Evolutionary conservation across 2,888 invertebrate genomes (phyloP).

Genomic region (Pseudolycoriella hygida): DNA sequence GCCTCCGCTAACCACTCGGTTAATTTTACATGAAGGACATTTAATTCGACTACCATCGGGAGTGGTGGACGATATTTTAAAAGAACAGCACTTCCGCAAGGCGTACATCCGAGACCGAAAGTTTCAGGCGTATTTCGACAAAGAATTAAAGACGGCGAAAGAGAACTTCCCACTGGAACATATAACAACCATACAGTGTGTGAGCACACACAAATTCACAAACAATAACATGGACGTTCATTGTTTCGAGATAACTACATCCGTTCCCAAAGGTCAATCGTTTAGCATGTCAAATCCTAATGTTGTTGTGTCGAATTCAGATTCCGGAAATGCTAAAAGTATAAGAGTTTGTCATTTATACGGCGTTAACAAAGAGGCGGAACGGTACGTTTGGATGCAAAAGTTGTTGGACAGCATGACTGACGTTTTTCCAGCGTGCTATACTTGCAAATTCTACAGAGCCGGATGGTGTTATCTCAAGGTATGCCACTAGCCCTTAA

Average conservation of each 20-base stretch:
- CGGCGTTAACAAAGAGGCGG: slow-evolving; percentile 29
- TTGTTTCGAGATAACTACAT: slow-evolving; percentile 26
- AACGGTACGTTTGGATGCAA: slow-evolving; percentile 52
- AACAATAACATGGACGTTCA: slow-evolving; percentile 27
- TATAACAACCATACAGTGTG: slow-evolving; percentile 27
- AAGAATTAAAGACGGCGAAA: slow-evolving; percentile 45
- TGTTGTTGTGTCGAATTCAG: slow-evolving; percentile 22
- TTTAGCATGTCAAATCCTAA: slow-evolving; percentile 20
- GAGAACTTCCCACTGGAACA: slow-evolving; percentile 51
- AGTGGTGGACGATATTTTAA: slow-evolving; percentile 52
- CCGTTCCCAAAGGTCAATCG: slow-evolving; percentile 21
- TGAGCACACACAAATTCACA: slow-evolving; percentile 29
- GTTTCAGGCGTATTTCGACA: slow-evolving; percentile 55
- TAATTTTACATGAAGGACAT: slow-evolving; percentile 26
- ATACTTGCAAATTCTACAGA: slow-evolving; percentile 51
- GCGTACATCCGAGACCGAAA: slow-evolving; percentile 54
- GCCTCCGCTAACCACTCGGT: slow-evolving; percentile 22
- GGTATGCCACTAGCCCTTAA: slow-evolving; percentile 23
- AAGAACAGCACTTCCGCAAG: slow-evolving; percentile 56
- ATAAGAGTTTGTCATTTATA: slow-evolving; percentile 24
- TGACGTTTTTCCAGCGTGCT: slow-evolving; percentile 43
- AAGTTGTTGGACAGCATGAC: slow-evolving; percentile 58
- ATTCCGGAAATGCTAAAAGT: slow-evolving; percentile 23
- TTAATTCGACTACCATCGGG: slow-evolving; percentile 30
- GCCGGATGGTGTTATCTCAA: slow-evolving; percentile 70